A percentile compares a stretch with the other conserved stretches of the same genome.
Evolutionary conservation across 2,888 invertebrate species (phyloP).

Genomic region (Drosophila ustulata): DNA sequence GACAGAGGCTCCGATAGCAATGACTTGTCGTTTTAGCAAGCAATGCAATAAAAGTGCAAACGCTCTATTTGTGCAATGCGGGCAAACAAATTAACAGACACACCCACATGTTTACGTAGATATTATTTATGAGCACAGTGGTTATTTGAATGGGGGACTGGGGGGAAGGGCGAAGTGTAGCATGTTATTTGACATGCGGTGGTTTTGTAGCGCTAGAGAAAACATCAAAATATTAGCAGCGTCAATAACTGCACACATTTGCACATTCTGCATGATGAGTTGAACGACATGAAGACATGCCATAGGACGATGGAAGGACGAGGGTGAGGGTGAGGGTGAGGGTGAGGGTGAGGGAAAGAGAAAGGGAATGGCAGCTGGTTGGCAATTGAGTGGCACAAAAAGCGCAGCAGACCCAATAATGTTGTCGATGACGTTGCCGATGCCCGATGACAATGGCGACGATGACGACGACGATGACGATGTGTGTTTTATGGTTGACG

Average conservation of each 20-base stretch:
- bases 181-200: conserved; percentile 50
- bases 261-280: conserved; percentile 48
- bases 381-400: conserved; percentile 59
- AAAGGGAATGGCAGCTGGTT: conserved; percentile 7
- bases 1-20: background rate
- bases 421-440: conserved; percentile 36
- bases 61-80: conserved; percentile 25
- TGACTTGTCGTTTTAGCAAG: conserved; percentile 47
- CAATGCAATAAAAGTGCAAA: conserved; percentile 65
- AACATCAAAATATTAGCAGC: conserved; percentile 72
- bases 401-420: conserved; percentile 58
- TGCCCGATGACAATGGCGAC: conserved; percentile 3
- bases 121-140: conserved; percentile 19
- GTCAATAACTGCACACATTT: conserved; percentile 70
- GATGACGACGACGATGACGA: conserved; percentile 21
- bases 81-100: conserved; percentile 42
- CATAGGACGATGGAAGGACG: no score
- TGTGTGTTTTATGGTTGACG: conserved; percentile 63
- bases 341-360: no score
- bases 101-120: conserved; percentile 8
- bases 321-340: no score
- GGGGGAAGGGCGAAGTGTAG: background rate
- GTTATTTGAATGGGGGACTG: background rate
- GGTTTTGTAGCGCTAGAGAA: conserved; percentile 10
- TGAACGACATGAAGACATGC: conserved; percentile 20